Base-by-base conservation (phyloP, 2,888 invertebrate genomes). In the Tetheella fluctuosa region DNA sequence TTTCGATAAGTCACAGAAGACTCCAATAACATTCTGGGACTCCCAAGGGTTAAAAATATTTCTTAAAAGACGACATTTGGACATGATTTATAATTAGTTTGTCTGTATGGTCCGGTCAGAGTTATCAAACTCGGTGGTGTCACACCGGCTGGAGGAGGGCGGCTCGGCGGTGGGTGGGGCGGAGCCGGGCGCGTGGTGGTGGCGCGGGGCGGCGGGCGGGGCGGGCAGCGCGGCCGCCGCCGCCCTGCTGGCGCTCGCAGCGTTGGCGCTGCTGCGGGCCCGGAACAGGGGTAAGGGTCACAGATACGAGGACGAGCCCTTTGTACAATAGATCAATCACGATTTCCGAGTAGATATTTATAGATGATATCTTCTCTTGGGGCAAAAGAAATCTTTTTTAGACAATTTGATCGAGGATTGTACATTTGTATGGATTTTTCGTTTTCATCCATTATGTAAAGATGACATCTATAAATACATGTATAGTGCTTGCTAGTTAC, bases 211-310 rank as follows among this genome's bases (percentile, higher is more conserved):
- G 74, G 79, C 76, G 63, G 88, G 85, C 5, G 87, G 84, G 56
- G 89, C 86, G 65, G 87, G 81, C 1, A 88, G 83, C 8, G 89
- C 85, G 48, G 84, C 75, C 23, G 89, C 79, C 52, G 89, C 84
- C 1, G 86, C 83, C 64, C 81, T 89, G 69, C 79, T 90, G 42
- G 80, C 84, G 39, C 80, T 84, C n/a, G 88, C 85, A 5, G 88
- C 86, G 48, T 71, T 83, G 1, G 85, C 86, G 25, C 77, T 89
- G 55, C 81, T 81, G 34, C 74, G 82, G 55, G 89, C 90, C 1
- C 58, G 85, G 56, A 80, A 82, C 80, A 76, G 71, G 66, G 90
- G 91, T 89, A 85, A 87, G 84, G 67, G 60, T 0, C 1, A 10
- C 52, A 10, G 20, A 48, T 48, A n/a, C 48, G 83, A 82, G 61